A percentile compares a stretch with the other conserved stretches of the same genome.
These are phyloP conservation scores for Acipenser oxyrinchus DNA, from an alignment of 2,797 vertebrate species.

Conservation along the genomic window DNA sequence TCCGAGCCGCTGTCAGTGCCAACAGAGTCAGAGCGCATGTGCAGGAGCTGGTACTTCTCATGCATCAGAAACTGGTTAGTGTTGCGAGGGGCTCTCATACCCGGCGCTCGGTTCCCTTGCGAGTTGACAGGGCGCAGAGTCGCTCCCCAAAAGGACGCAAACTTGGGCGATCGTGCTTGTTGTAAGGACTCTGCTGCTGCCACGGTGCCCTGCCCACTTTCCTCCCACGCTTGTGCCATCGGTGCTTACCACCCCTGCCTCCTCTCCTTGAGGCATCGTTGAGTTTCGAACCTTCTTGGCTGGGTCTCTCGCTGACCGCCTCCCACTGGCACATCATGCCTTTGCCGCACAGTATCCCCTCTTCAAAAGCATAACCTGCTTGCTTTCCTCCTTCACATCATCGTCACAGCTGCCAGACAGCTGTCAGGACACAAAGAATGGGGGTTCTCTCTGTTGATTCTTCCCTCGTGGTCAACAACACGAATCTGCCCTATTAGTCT, in stretches of 20 bases:
- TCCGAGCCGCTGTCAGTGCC: constrained; percentile 73
- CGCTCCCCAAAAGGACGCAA: constrained; percentile 29
- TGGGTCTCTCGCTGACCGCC: constrained; percentile 19
- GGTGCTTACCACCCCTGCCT: constrained; percentile 37
- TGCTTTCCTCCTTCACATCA: constrained; percentile 50
- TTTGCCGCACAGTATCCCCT: constrained; percentile 49
- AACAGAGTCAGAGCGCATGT: constrained; percentile 76
- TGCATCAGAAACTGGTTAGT: constrained; percentile 86
- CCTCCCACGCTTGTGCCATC: constrained; percentile 55
- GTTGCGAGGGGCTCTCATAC: constrained; percentile 79
- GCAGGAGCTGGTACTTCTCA: constrained; percentile 79
- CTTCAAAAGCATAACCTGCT: constrained; percentile 41
- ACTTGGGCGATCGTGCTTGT: constrained; percentile 27
- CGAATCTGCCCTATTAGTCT: constrained; percentile 43
- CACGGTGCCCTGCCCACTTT: constrained; percentile 33
- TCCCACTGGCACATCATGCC: constrained; percentile 36
- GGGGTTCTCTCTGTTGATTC: constrained; percentile 18
- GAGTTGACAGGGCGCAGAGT: constrained; percentile 65
- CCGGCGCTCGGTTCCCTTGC: constrained; percentile 62
- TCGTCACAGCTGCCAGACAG: constrained; percentile 33
- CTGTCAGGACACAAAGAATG: constrained; percentile 39
- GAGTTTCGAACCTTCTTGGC: constrained; percentile 19
- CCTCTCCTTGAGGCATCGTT: constrained; percentile 31
- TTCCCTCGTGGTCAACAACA: constrained; percentile 35
- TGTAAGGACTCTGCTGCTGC: constrained; percentile 31